These are phyloP conservation scores for Mythimna ferrago DNA, from an alignment of 2,888 invertebrate species.

Conservation along the genomic window DNA sequence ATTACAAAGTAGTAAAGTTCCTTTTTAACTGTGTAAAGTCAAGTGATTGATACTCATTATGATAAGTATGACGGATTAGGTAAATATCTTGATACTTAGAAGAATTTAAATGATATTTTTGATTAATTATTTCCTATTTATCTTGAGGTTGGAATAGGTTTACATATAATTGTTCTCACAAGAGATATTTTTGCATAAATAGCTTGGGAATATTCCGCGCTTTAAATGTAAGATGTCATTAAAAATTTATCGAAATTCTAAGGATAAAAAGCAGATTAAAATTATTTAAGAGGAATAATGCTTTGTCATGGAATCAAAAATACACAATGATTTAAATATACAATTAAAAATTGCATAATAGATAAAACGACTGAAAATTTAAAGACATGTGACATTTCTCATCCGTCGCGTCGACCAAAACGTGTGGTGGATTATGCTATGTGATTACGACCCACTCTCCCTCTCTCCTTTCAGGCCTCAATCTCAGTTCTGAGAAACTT, in stretches of 20 bases:
- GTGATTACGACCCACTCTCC: background rate
- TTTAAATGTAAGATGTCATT: slow-evolving; percentile 21
- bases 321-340: background rate
- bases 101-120: slow-evolving; percentile 68
- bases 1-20: background rate
- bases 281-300: background rate
- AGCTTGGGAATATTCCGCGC: slow-evolving; percentile 65
- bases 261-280: slow-evolving; percentile 9
- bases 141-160: slow-evolving; percentile 68
- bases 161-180: slow-evolving; percentile 67
- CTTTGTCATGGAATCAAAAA: background rate
- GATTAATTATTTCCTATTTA: slow-evolving; percentile 82
- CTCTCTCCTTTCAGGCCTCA: background rate
- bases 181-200: slow-evolving; percentile 74
- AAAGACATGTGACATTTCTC: background rate
- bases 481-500: background rate
- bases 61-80: slow-evolving; percentile 79
- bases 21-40: slow-evolving; percentile 18
- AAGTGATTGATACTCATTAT: slow-evolving; percentile 61
- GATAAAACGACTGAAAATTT: background rate
- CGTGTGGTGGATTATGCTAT: background rate
- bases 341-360: too few relatives aligned
- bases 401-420: background rate
- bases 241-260: slow-evolving; percentile 26
- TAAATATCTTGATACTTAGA: slow-evolving; percentile 72